A percentile compares a stretch with the other conserved stretches of the same genome.
Evolutionary conservation across 2,888 invertebrate genomes (phyloP).

Genomic region (Lasius fuliginosus): DNA sequence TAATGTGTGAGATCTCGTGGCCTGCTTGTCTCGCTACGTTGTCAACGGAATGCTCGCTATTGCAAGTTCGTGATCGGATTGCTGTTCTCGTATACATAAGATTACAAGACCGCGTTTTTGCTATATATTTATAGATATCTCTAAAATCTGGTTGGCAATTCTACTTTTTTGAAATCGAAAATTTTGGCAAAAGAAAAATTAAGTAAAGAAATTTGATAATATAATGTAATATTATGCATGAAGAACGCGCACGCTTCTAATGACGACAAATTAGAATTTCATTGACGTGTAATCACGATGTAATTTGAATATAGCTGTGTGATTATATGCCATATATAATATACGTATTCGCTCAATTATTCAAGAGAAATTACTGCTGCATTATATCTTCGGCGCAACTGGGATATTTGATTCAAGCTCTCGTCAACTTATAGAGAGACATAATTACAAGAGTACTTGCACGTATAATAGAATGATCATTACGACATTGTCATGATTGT

Average conservation of each 20-base stretch:
- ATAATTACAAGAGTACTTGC: slow-evolving; percentile 14
- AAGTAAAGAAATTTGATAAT: neutral
- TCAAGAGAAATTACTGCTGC: neutral
- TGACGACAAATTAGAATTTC: slow-evolving; percentile 23
- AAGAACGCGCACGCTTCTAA: neutral
- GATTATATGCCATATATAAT: neutral
- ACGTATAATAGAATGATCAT: slow-evolving; percentile 37
- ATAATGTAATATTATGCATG: neutral
- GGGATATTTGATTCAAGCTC: slow-evolving; percentile 48
- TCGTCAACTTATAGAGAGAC: slow-evolving; percentile 18
- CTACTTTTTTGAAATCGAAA: neutral
- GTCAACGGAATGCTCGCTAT: slow-evolving; percentile 79
- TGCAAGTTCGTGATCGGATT: slow-evolving; percentile 79
- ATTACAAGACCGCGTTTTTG: slow-evolving; percentile 65
- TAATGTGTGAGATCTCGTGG: slow-evolving; percentile 68
- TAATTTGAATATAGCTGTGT: slow-evolving; percentile 14
- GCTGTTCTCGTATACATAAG: slow-evolving; percentile 59
- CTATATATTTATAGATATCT: slow-evolving; percentile 69
- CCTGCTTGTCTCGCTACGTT: slow-evolving; percentile 55
- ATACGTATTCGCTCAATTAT: slow-evolving; percentile 9
- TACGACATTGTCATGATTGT: slow-evolving; percentile 45
- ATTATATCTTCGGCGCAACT: slow-evolving; percentile 45
- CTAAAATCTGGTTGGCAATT: neutral
- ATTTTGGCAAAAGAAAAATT: neutral
- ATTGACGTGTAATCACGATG: neutral